Conservation (phyloP, 2,113 vertebrate genomes). For the Corythornis madagascariensis region DNA sequence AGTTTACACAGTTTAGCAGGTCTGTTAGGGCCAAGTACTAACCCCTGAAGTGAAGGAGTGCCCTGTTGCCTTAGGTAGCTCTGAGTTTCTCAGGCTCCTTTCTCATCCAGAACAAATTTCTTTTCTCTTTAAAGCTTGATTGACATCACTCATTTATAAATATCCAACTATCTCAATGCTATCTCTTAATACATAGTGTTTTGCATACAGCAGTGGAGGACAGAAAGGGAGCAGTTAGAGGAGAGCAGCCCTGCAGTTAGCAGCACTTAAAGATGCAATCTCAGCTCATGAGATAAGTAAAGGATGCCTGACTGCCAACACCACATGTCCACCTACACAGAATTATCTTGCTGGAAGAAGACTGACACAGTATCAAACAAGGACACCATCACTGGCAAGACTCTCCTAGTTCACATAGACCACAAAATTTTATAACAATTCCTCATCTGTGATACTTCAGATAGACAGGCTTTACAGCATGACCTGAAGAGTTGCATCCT, state of each 20-base stretch:
- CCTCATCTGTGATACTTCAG: not conserved
- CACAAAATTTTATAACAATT: not conserved
- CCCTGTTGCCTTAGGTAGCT: not conserved
- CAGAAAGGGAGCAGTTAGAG: not conserved
- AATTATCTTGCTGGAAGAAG: not conserved
- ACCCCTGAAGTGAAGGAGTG: not conserved
- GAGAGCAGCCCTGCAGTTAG: not conserved
- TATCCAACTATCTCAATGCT: not conserved
- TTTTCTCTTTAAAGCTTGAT: not conserved
- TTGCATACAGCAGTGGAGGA: not conserved
- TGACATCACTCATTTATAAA: slow-evolving; percentile 51
- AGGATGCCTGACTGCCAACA: not conserved
- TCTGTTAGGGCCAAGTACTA: not conserved
- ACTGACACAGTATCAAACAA: not conserved
- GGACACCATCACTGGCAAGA: not conserved
- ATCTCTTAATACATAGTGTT: not conserved
- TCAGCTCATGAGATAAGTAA: not conserved
- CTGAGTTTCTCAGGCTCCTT: not conserved
- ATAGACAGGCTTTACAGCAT: not conserved
- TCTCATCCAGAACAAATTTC: not conserved
- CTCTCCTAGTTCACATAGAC: not conserved
- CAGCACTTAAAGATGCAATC: not conserved
- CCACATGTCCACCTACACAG: not conserved
- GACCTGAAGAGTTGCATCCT: not conserved
- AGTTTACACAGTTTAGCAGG: slow-evolving; percentile 33